These are phyloP conservation scores for Argyresthia albistria DNA, from an alignment of 2,888 invertebrate species.

Conservation along the genomic window DNA sequence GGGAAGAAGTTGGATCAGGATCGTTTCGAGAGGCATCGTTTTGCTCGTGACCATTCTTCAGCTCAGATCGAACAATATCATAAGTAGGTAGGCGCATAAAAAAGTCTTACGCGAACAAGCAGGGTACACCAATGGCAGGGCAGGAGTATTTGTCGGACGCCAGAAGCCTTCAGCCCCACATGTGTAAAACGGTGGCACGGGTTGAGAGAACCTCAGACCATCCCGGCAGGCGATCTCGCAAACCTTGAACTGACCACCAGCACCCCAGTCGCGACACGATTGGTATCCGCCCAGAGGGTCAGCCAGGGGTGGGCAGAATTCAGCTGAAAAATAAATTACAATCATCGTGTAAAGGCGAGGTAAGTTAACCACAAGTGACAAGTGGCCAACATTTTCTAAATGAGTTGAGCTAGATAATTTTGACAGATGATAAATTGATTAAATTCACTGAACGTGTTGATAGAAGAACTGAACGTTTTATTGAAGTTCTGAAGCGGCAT, in stretches of 20 bases:
- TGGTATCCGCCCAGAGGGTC: slow-evolving; percentile 95
- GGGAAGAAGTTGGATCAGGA: too few relatives aligned
- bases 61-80: slow-evolving; percentile 1
- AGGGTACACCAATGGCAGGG: slow-evolving; percentile 87
- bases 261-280: slow-evolving; percentile 96
- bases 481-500: too few relatives aligned
- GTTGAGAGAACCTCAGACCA: slow-evolving; percentile 91
- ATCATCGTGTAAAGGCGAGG: not conserved
- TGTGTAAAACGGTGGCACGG: slow-evolving; percentile 96
- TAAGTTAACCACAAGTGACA: too few relatives aligned
- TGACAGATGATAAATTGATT: too few relatives aligned
- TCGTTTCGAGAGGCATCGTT: too few relatives aligned
- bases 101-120: slow-evolving; percentile 86
- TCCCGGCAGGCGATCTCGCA: slow-evolving; percentile 92
- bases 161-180: slow-evolving; percentile 99
- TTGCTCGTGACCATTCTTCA: too few relatives aligned
- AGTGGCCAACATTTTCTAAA: too few relatives aligned
- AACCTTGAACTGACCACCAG: slow-evolving; percentile 95
- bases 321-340: slow-evolving; percentile 70
- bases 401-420: too few relatives aligned
- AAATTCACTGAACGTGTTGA: too few relatives aligned
- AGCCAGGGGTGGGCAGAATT: slow-evolving; percentile 90
- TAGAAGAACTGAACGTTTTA: too few relatives aligned
- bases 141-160: slow-evolving; percentile 89
- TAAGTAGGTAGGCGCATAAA: not conserved